Evolutionary conservation across 2,797 vertebrate species (phyloP).

Genomic region (Aphelocoma californica): DNA sequence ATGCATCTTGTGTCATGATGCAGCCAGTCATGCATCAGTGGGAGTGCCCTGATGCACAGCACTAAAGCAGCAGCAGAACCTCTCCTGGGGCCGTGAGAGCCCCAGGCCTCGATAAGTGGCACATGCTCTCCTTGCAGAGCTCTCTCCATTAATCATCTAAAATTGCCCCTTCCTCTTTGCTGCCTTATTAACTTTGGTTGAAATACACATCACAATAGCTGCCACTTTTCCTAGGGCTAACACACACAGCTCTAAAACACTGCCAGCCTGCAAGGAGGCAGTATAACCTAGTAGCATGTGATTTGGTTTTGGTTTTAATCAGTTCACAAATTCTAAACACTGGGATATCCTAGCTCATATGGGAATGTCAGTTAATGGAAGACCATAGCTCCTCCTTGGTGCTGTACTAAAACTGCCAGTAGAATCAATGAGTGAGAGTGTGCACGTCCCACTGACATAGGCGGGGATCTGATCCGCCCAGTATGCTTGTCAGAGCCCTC

Average conservation of each 20-base stretch:
- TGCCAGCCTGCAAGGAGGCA: not conserved
- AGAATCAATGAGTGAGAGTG: not conserved
- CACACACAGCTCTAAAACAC: not conserved
- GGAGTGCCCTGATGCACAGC: not conserved
- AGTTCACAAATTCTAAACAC: not conserved
- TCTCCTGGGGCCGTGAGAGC: not conserved
- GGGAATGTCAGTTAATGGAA: not conserved
- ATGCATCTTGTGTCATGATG: not conserved
- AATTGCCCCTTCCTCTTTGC: not conserved
- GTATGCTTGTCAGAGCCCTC: conserved; percentile 17
- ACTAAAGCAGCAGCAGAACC: not conserved
- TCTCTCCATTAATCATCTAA: not conserved
- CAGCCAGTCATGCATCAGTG: not conserved
- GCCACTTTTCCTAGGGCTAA: not conserved
- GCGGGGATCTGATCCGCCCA: not conserved
- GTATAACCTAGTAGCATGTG: not conserved
- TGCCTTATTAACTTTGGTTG: not conserved
- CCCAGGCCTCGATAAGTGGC: not conserved
- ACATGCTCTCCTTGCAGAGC: not conserved
- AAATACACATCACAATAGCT: not conserved
- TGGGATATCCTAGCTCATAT: not conserved
- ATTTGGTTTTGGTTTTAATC: not conserved
- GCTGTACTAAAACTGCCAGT: not conserved
- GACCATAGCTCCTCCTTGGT: not conserved
- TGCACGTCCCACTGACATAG: not conserved